Evolutionary conservation across 2,888 invertebrate genomes (phyloP), one percentile per base, ranked within the genome.

Genomic region (Esperia sulphurella): DNA sequence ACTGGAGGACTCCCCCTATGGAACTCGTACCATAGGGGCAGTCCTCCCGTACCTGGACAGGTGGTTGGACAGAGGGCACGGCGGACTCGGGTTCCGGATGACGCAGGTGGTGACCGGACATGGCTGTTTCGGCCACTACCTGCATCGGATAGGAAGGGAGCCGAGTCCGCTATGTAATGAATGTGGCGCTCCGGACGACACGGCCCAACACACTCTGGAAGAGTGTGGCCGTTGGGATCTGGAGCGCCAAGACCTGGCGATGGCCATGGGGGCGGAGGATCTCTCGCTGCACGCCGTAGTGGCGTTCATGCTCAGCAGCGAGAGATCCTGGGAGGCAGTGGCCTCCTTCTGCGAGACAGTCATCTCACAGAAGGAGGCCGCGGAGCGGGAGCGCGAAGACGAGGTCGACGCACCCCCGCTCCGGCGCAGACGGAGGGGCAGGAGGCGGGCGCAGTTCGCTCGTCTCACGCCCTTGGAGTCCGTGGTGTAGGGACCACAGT

Each of bases 281-380:
- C 43, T 50, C 14, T 48, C 53, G 37, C 37, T 50, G 35, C 44
- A 52, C 31, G 35, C 45, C 38, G 37, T 55, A 8, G 43, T 53
- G 7, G 13, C 1, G 0, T 14, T 43, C 8, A 55, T 53, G 48
- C 41, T 49, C 21, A 46, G 38, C 10, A 38, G 52, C 44, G 48
- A 50, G 29, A 21, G 14, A 30, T 21, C 45, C 10, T 56, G 56
- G 53, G 14, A n/a, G 13, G 53, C 47, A 6, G 42, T 48, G 14
- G 33, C 33, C 39, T 43, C 46, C 14, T 50, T 52, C 43, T 51
- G 51, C 41, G 49, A 43, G 37, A n/a, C 8, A 0, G 40, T 48
- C 1, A 43, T 50, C 12, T 14, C 41, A 14, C 41, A 31, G 31
- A 49, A 45, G 41, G 48, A 53, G 43, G 37, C 10, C 14, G 50